phyloP scores from a whole-genome alignment of 1,140 invertebrate species.

The Gryon sp. region DNA sequence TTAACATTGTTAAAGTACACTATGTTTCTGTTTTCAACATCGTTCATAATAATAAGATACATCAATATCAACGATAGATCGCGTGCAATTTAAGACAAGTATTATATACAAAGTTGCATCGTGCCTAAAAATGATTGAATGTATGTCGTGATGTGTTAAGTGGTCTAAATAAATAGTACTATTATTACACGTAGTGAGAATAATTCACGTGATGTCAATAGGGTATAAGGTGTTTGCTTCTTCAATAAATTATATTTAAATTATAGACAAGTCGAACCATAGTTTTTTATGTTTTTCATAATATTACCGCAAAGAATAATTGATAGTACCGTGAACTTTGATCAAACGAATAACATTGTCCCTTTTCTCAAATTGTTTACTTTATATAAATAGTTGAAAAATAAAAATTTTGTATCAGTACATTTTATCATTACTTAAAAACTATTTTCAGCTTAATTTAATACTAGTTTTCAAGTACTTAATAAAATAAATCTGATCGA shows the following conservation, averaged over 20 bases:
- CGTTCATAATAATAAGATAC: slow-evolving; percentile 20
- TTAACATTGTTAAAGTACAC: too few species aligned
- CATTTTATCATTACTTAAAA: too few species aligned
- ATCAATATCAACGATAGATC: slow-evolving; percentile 20
- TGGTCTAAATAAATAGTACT: slow-evolving; percentile 38
- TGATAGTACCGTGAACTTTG: too few species aligned
- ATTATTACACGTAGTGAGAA: slow-evolving; percentile 33
- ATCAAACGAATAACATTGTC: too few species aligned
- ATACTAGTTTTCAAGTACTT: too few species aligned
- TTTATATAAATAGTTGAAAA: too few species aligned
- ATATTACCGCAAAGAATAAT: neutral
- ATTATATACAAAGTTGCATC: slow-evolving; percentile 24
- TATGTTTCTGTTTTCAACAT: neutral
- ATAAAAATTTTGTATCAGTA: too few species aligned
- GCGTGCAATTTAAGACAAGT: slow-evolving; percentile 21
- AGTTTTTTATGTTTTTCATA: slow-evolving; percentile 5
- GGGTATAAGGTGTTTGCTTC: slow-evolving; percentile 7
- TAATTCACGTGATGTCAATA: slow-evolving; percentile 20
- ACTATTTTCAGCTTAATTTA: too few species aligned
- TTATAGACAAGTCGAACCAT: slow-evolving; percentile 4
- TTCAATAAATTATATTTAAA: slow-evolving; percentile 39
- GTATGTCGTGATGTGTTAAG: slow-evolving; percentile 45
- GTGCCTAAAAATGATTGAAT: slow-evolving; percentile 21
- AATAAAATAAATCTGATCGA: too few species aligned
- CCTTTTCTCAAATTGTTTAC: too few species aligned